Percentiles rank a stretch among this genome's conserved stretches.
Conservation (phyloP, 2,888 invertebrate genomes). For the Galerucella pusilla region DNA sequence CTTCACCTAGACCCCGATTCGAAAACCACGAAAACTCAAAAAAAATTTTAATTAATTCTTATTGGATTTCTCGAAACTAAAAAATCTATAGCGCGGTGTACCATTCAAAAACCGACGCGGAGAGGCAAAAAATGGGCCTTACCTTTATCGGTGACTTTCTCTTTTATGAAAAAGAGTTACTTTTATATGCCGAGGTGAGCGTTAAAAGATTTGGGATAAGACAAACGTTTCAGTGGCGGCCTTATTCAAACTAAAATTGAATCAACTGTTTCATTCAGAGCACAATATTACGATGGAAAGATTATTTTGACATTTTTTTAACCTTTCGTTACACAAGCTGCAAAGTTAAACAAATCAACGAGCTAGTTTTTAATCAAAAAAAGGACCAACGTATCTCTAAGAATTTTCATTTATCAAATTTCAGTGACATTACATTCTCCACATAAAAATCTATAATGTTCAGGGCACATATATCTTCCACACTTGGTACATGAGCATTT, state of each 20-base stretch:
- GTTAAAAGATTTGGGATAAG: conserved; percentile 3
- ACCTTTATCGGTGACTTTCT: conserved; percentile 30
- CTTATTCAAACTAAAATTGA: not conserved
- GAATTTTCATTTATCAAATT: too few species aligned
- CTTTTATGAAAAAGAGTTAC: conserved; percentile 22
- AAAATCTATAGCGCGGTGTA: not conserved
- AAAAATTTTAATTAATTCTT: conserved; percentile 5
- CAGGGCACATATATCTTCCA: too few species aligned
- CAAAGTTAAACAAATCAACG: too few species aligned
- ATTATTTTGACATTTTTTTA: too few species aligned
- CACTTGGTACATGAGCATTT: too few species aligned
- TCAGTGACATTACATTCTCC: too few species aligned
- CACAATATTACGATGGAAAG: too few species aligned
- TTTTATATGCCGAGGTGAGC: not conserved
- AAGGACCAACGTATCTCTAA: too few species aligned
- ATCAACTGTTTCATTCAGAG: too few species aligned
- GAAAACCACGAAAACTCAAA: not conserved
- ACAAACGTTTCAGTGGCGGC: not conserved
- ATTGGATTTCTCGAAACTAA: not conserved
- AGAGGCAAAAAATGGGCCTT: conserved; percentile 18
- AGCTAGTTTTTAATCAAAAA: too few species aligned
- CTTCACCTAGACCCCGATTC: conserved; percentile 18
- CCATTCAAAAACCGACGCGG: not conserved
- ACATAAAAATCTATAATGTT: too few species aligned
- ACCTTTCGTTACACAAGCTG: too few species aligned